Evolutionary conservation across 2,888 invertebrate genomes (phyloP), one percentile per base, ranked within the genome.

Genomic region (Cactoblastis cactorum): DNA sequence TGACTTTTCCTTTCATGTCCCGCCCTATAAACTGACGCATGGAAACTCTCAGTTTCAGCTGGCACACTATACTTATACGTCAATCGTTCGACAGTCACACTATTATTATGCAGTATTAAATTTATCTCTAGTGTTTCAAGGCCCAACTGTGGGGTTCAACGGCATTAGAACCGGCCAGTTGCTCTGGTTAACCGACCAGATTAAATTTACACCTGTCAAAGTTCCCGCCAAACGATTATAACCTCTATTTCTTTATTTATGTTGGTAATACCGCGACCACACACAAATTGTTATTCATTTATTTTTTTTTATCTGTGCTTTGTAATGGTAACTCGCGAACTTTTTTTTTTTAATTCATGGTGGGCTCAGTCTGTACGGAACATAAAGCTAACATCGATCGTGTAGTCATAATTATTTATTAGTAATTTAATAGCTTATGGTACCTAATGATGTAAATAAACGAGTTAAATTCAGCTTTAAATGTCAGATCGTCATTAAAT

Each of bases 121-220:
- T 82, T 77, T 82, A 85, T 85, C 77, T 83, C 76, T 79, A 80
- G 77, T 84, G 80, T 82, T 81, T 80, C 86, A 85, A 83, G 81
- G 84, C 80, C 84, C 84, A 80, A 81, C 82, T 80, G 81, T 75
- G 75, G 77, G 77, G 86, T 87, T 87, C 86, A 87, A 79, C 83
- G 85, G 77, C 83, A 80, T 83, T 83, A 81, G 66, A 68, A 69
- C 67, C 71, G 72, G 83, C 86, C 83, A 77, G 85, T 83, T 67
- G 62, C 75, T 79, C 86, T 82, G 80, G 85, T 85, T 80, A 79
- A 80, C 76, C 70, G 64, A 65, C 75, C 77, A 74, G 71, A 69
- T 66, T 77, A 74, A 75, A 73, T 81, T 77, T 80, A 80, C 79
- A 77, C 77, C 68, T 77, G 74, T 75, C 78, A 71, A 69, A 72